Base-by-base conservation (phyloP, 2,113 vertebrate species). In the Dicrurus megarhynchus region DNA sequence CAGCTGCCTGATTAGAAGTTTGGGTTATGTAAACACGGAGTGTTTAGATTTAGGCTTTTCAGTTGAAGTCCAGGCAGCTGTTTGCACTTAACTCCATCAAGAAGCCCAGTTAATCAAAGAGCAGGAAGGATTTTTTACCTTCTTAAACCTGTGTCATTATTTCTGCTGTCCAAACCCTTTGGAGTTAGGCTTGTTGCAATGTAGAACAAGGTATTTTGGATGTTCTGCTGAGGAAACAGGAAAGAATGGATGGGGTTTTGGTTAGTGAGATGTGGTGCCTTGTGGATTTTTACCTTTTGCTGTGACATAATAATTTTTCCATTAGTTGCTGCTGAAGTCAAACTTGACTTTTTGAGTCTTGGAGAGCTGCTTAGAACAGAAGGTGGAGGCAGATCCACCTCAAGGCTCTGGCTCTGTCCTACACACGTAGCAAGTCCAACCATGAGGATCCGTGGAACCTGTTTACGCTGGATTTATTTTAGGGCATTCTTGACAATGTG, bases 31-130 rank as follows among this genome's bases (percentile, higher is more conserved):
- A 98, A 98, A 98, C 97, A 98, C 49, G 39, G 73, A 90, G 94
- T 98, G 97, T 98, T 98, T 98, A 98, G 98, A 97, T 98, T 98
- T 98, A 97, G 97, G 96, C 97, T 98, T 98, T 98, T 97, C 98
- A 95, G 97, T 97, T 97, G 97, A 97, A 98, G 97, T 97, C 97
- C 77, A 90, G 97, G 97, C 98, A 98, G 98, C 98, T 98, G 98
- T 98, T 98, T 98, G 97, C 97, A 98, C 98, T 98, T 98, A 98
- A 97, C 95, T 98, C 97, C 96, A 97, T 97, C 96, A 96, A 97
- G 97, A 95, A 98, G 96, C 94, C 96, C 96, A 97, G 98, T 98
- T 98, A 98, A 98, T 98, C 98, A 98, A 98, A 98, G 97, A 96
- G 95, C 95, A 97, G 97, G 97, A 98, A 98, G 96, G 94, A 96